Percentiles rank a stretch among this genome's conserved stretches.
Conservation (phyloP, 1,140 invertebrate genomes). For the Drosophila insularis region DNA sequence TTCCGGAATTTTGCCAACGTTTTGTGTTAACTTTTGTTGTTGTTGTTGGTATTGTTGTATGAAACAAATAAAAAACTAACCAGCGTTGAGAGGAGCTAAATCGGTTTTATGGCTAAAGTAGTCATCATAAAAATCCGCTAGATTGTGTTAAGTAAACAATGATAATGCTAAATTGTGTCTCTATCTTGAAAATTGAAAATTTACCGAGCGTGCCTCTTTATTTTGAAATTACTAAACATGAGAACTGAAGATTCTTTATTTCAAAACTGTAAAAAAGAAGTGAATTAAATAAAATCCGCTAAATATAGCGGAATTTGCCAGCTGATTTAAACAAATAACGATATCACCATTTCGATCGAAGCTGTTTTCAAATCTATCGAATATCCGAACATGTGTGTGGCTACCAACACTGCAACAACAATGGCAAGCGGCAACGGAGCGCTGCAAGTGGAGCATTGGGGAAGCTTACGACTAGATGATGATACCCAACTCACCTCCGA, state of each 20-base stretch:
- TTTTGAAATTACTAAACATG: background rate
- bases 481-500: constrained; percentile 33
- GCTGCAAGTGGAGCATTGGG: constrained; percentile 66
- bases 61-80: constrained; percentile 8
- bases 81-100: constrained; percentile 1
- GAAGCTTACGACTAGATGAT: constrained; percentile 37
- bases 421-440: background rate
- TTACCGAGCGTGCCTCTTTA: background rate
- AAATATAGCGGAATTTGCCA: background rate
- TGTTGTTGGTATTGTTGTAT: background rate
- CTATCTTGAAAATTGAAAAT: background rate
- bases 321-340: background rate
- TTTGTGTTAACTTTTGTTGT: constrained; percentile 2
- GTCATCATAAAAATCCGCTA: background rate
- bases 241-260: background rate
- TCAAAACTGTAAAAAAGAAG: background rate
- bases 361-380: too few relatives aligned
- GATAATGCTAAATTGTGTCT: background rate
- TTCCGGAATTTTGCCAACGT: constrained; percentile 56
- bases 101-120: background rate
- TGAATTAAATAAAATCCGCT: background rate
- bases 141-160: background rate
- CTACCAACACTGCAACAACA: background rate
- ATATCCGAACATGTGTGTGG: background rate
- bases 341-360: too few relatives aligned